These are phyloP conservation scores for Barnardius zonarius DNA, from an alignment of 2,113 vertebrate genomes.

Conservation along the genomic window DNA sequence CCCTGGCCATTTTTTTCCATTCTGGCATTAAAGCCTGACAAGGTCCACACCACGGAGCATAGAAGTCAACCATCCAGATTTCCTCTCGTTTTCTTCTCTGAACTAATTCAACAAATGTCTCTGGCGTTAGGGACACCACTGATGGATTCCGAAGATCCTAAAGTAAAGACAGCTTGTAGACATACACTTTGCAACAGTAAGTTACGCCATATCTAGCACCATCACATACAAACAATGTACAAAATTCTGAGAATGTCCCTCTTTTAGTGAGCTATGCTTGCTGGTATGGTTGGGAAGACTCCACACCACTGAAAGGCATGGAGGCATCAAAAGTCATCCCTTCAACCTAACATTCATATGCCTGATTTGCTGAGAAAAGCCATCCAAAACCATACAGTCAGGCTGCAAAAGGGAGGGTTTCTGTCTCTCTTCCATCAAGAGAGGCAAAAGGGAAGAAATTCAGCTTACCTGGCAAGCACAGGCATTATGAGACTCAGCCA, in stretches of 20 bases:
- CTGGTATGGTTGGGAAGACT: not conserved
- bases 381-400: not conserved
- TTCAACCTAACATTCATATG: not conserved
- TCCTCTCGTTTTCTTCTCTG: constrained; percentile 77
- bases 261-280: not conserved
- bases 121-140: constrained; percentile 83
- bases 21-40: constrained; percentile 95
- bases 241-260: not conserved
- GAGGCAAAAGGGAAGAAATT: not conserved
- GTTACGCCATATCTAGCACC: not conserved
- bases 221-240: not conserved
- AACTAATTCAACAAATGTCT: constrained; percentile 84
- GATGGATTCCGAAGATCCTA: constrained; percentile 93
- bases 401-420: not conserved
- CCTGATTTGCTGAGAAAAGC: not conserved
- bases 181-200: not conserved
- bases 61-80: constrained; percentile 94
- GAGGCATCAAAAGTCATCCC: not conserved
- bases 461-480: not conserved
- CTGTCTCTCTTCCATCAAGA: not conserved
- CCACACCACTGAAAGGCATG: not conserved
- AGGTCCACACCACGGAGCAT: constrained; percentile 95
- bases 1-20: constrained; percentile 97
- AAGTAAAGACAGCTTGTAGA: not conserved
- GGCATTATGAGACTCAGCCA: not conserved